Conservation (phyloP, 2,888 invertebrate species). For the Pilophorus perplexus region DNA sequence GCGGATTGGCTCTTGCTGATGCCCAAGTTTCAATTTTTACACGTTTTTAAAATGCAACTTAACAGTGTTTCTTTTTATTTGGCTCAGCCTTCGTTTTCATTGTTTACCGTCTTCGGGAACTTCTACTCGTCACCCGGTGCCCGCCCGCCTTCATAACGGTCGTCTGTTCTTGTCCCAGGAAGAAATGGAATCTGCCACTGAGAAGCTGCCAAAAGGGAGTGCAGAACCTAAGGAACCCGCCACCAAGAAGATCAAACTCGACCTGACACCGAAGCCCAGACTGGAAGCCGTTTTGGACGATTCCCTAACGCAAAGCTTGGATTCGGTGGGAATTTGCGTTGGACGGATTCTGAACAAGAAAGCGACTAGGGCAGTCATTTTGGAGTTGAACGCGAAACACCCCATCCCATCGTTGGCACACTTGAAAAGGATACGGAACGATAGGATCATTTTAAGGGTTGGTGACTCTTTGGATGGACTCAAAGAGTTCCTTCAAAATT, state of each 20-base stretch:
- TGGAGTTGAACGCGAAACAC: constrained; percentile 58
- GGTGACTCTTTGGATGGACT: constrained; percentile 51
- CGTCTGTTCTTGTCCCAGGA: constrained; percentile 30
- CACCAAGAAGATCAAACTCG: constrained; percentile 22
- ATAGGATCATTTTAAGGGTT: constrained; percentile 46
- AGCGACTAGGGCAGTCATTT: constrained; percentile 63
- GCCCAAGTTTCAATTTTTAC: background rate
- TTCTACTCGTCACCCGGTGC: constrained; percentile 3
- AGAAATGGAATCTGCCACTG: background rate
- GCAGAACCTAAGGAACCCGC: constrained; percentile 31
- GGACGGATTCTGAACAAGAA: constrained; percentile 62
- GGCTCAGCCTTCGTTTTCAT: background rate
- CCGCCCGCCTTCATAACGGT: background rate
- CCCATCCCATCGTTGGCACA: constrained; percentile 65
- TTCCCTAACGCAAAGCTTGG: constrained; percentile 56
- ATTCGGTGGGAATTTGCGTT: constrained; percentile 60
- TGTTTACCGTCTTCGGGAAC: background rate
- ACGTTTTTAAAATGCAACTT: background rate
- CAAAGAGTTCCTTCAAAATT: constrained; percentile 53
- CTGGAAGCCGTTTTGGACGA: constrained; percentile 58
- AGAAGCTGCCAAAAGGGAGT: too few relatives aligned
- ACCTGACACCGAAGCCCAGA: background rate
- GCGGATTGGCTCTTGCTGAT: too few relatives aligned
- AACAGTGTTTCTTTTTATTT: background rate
- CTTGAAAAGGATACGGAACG: constrained; percentile 68